Percentiles rank a stretch among this genome's conserved stretches.
These are phyloP conservation scores for Cerastis rubricosa DNA, from an alignment of 2,888 invertebrate genomes.

Conservation along the genomic window DNA sequence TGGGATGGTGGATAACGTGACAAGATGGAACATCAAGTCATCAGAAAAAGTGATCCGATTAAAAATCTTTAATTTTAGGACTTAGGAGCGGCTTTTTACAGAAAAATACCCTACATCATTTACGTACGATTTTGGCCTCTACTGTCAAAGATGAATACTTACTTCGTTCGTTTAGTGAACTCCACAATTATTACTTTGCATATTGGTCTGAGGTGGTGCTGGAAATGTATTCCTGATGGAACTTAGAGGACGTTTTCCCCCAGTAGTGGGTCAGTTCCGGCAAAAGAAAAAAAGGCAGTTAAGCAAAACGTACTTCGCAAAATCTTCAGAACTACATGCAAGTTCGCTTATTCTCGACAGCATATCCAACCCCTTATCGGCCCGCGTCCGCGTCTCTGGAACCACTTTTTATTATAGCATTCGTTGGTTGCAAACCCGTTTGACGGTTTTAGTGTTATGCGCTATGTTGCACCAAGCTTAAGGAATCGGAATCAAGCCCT, in stretches of 20 bases:
- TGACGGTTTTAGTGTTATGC: constrained; percentile 82
- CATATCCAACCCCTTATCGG: constrained; percentile 48
- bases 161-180: neutral
- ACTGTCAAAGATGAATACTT: neutral
- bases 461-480: constrained; percentile 78
- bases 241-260: neutral
- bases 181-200: neutral
- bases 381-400: constrained; percentile 74
- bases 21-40: neutral
- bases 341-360: constrained; percentile 52
- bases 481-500: constrained; percentile 72
- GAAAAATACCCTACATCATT: neutral
- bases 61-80: neutral
- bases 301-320: neutral
- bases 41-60: neutral
- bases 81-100: neutral
- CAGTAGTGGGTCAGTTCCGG: neutral
- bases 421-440: constrained; percentile 85
- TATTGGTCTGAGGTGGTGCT: neutral
- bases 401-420: constrained; percentile 86
- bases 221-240: neutral
- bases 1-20: neutral
- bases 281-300: neutral
- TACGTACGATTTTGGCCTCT: neutral
- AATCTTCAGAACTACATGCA: constrained; percentile 3